Evolutionary conservation across 2,888 invertebrate species (phyloP).

Genomic region (Melolontha melolontha): DNA sequence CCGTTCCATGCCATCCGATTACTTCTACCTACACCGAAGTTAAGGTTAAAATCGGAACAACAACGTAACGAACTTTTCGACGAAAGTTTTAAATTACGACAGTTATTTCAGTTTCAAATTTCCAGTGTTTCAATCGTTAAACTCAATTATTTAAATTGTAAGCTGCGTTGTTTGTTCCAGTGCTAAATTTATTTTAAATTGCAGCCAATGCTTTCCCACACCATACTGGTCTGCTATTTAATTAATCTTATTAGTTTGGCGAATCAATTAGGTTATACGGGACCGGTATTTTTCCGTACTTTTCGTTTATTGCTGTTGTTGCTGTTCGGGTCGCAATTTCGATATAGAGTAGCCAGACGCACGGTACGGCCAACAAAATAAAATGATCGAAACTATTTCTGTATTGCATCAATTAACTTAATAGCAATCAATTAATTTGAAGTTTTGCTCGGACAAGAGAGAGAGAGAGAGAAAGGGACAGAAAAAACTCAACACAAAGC

Average conservation of each 20-base stretch:
- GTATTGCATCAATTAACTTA: conserved; percentile 47
- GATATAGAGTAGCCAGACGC: conserved; percentile 3
- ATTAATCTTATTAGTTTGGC: conserved; percentile 37
- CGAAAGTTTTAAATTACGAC: conserved; percentile 40
- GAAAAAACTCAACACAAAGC: conserved; percentile 31
- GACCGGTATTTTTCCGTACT: conserved; percentile 11
- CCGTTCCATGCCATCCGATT: background rate
- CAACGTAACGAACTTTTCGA: conserved; percentile 24
- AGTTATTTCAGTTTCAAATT: conserved; percentile 37
- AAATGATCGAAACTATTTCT: conserved; percentile 43
- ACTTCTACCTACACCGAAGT: too few species aligned
- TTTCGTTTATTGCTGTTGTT: background rate
- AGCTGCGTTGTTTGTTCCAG: conserved; percentile 35
- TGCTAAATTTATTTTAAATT: conserved; percentile 37
- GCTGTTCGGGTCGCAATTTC: background rate
- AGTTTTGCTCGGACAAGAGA: background rate
- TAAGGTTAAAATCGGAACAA: conserved; percentile 19
- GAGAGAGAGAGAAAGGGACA: too few species aligned
- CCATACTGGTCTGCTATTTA: conserved; percentile 4
- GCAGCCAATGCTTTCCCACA: conserved; percentile 20
- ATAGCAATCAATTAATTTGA: conserved; percentile 51
- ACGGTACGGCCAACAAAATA: background rate
- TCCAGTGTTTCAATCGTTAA: conserved; percentile 28
- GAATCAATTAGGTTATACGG: conserved; percentile 29
- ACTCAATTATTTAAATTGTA: conserved; percentile 38